Evolutionary conservation across 2,797 vertebrate genomes (phyloP), one percentile per base, ranked within the genome.

Genomic region (Amniataba percoides): DNA sequence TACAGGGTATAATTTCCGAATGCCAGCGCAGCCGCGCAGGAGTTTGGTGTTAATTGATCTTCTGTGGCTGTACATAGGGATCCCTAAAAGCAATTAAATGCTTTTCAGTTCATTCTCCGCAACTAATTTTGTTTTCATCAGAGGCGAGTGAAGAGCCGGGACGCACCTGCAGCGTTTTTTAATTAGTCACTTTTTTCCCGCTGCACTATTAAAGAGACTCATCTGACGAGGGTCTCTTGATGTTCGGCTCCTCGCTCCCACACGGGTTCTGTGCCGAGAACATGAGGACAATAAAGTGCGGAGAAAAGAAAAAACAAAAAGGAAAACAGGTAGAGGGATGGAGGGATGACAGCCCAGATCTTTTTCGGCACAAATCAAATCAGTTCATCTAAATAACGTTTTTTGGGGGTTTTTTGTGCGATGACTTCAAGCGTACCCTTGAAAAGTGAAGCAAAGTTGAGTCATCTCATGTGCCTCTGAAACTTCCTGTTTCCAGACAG

Each of bases 91-190:
- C 64, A 77, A 83, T 81, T 69, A 64, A 77, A 68, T 14, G 56
- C 31, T 81, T 74, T 80, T 75, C 39, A 66, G 55, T 74, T 71
- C 5, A 48, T 74, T 58, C 63, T 77, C 69, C 0, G 42, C 74
- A 60, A 69, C 65, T 83, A 63, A 89, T 83, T 86, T 70, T 78
- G 80, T 84, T 83, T 84, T 63, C 60, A 52, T 79, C 62, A 13
- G 67, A 42, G 56, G 46, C 18, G 16, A 57, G 61, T 8, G 68
- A 52, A 62, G 52, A 74, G 78, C 16, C 2, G 1, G 31, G 27
- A 57, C 12, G 9, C 77, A 86, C 87, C 87, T 88, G 79, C 79
- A 83, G 86, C 69, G n/a, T 53, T 85, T 89, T 81, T 86, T 88
- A 90, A 86, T 87, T 81, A 82, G 81, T 59, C 64, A 36, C 59